Evolutionary conservation across 2,888 invertebrate species (phyloP), one percentile per base, ranked within the genome.

Genomic region (Apodemia zela): DNA sequence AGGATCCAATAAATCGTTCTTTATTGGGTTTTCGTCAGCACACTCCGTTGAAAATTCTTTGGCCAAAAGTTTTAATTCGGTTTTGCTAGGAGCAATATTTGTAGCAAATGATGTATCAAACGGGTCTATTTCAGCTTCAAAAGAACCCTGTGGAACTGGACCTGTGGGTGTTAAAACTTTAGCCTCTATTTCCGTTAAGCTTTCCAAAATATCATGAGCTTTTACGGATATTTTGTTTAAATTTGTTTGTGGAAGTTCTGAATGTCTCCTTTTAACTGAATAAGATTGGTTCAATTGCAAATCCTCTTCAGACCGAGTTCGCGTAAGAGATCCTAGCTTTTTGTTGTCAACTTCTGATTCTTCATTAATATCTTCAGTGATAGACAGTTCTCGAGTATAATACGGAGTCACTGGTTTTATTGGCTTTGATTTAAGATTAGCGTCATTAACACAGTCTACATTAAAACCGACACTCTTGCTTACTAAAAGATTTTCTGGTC

Each of bases 351-450:
- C 94, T 81, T 96, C 96, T 10, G 83, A 81, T 67, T 89, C 88
- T 73, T 93, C 85, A 72, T 84, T 78, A 6, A 87, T 78, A 65
- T 93, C 93, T 70, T 92, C 87, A 49, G 93, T 93, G 60, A 94
- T 88, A 3, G 93, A 92, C 63, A 93, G 84, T 73, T 94, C 94
- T 68, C 95, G 87, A 0, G 95, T 94, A 81, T 97, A 97, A 75
- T 96, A 97, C 0, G 97, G 97, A 5, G 97, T 97, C 61, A 96
- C 78, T 4, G 97, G 97, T 77, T 97, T 96, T 33, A 89, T 88
- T 62, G 93, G 89, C 75, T 94, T 94, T 38, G 89, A 89, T 75
- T 95, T 95, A 67, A 92, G 84, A 13, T 95, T 89, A 61, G 94
- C 81, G 76, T 94, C 94, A 61, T 76, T 76, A 17, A 79, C 79